phyloP scores from a whole-genome alignment of 2,797 vertebrate genomes.

The Setipinna tenuifilis region DNA sequence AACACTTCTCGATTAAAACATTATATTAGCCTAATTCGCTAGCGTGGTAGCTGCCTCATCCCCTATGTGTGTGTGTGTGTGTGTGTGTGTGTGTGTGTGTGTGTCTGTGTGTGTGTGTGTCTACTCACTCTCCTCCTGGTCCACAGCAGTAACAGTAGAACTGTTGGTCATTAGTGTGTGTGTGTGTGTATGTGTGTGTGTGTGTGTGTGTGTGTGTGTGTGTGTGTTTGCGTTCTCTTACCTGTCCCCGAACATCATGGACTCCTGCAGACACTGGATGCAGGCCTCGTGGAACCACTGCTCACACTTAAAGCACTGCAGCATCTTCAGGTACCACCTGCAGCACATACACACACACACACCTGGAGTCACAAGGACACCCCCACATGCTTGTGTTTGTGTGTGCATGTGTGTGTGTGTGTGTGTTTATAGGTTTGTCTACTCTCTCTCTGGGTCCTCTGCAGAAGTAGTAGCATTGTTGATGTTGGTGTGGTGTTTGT shows the following conservation, averaged over 20 bases:
- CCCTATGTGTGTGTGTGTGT: no score
- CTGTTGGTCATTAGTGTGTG: no score
- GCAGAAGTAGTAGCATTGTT: conserved; percentile 86
- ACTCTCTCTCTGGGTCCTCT: conserved; percentile 94
- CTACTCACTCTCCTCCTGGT: no score
- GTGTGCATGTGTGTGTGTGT: background rate
- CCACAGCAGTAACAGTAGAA: no score
- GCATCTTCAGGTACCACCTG: conserved; percentile 96
- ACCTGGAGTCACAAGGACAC: background rate
- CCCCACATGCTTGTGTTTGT: background rate
- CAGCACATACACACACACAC: conserved; percentile 22
- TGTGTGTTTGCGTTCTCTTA: conserved; percentile 48
- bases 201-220: background rate
- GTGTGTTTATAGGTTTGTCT: background rate
- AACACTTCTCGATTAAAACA: no score
- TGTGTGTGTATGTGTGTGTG: background rate
- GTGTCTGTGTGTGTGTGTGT: no score
- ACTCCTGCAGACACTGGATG: conserved; percentile 89
- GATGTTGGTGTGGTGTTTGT: background rate
- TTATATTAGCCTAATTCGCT: no score
- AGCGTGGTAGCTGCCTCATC: no score
- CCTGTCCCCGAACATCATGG: conserved; percentile 97
- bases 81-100: no score
- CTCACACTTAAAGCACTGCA: conserved; percentile 89
- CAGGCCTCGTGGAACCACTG: conserved; percentile 99